Evolutionary conservation across 1,140 invertebrate genomes (phyloP).

Genomic region (Penaeus chinensis): DNA sequence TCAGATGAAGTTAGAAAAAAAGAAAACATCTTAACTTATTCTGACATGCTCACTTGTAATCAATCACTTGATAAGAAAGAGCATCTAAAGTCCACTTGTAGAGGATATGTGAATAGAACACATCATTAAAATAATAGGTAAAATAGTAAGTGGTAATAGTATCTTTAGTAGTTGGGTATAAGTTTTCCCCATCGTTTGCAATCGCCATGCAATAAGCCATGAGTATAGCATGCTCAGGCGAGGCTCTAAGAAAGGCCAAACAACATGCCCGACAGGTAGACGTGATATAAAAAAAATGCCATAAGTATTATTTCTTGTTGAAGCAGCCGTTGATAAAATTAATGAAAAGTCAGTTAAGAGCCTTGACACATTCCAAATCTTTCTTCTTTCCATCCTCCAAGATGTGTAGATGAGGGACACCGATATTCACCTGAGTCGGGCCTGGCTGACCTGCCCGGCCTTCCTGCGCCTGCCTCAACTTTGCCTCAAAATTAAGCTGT

Average conservation of each 20-base stretch:
- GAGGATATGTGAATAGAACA: neutral
- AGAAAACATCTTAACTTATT: neutral
- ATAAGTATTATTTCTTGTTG: neutral
- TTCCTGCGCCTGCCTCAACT: conserved; percentile 35
- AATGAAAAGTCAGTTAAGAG: too few relatives aligned
- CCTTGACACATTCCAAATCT: conserved; percentile 19
- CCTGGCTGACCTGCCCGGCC: conserved; percentile 16
- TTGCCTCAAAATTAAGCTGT: conserved; percentile 48
- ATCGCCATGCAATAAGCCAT: conserved; percentile 44
- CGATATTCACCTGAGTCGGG: conserved; percentile 47
- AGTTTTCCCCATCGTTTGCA: conserved; percentile 7
- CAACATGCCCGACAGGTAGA: conserved; percentile 44
- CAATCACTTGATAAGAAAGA: too few relatives aligned
- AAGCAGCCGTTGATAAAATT: neutral
- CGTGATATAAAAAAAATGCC: too few relatives aligned
- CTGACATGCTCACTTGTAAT: neutral
- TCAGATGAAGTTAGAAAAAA: neutral
- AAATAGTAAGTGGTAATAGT: conserved; percentile 6
- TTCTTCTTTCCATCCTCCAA: neutral
- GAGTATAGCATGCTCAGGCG: conserved; percentile 40
- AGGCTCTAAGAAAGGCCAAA: conserved; percentile 31
- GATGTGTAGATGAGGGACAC: conserved; percentile 6
- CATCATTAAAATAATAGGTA: neutral
- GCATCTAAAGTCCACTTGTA: too few relatives aligned
- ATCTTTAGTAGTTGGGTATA: neutral